Base-by-base conservation (phyloP, 2,797 vertebrate species). In the Myripristis murdjan region DNA sequence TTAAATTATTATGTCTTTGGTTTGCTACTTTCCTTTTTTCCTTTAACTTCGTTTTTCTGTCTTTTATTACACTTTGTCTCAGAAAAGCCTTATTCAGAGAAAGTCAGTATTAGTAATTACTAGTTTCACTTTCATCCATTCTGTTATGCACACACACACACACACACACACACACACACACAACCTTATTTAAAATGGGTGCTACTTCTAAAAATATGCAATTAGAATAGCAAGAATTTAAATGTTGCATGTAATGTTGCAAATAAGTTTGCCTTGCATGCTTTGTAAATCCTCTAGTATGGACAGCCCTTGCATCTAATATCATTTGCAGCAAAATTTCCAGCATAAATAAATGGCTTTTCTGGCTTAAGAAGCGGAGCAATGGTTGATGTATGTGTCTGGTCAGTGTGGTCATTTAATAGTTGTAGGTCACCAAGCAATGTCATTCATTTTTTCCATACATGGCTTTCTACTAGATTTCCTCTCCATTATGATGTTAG, bases 131-230 rank as follows among this genome's bases (percentile, higher is more conserved):
- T n/a, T n/a, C n/a, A n/a, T n/a, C n/a, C n/a, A n/a, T n/a, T n/a
- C n/a, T n/a, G n/a, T n/a, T n/a, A n/a, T n/a, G n/a, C n/a, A n/a
- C n/a, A n/a, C n/a, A n/a, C n/a, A n/a, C n/a, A n/a, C n/a, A n/a
- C n/a, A n/a, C n/a, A n/a, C n/a, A n/a, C n/a, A n/a, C n/a, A n/a
- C n/a, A n/a, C n/a, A n/a, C n/a, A n/a, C n/a, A n/a, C n/a, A 3
- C 22, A 1, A 26, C 12, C 11, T 35, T 44, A 4, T 8, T 37
- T n/a, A 1, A 26, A 49, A 62, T 3, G 52, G 52, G 15, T 23
- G 48, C 22, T 44, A 31, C 31, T 14, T 54, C 31, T 18, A 14
- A n/a, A 75, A 59, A 28, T 28, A 23, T 47, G 57, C 53, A 59
- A 37, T 28, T 39, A 12, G 11, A 55, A 33, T 15, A 62, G 5